phyloP scores from a whole-genome alignment of 2,113 vertebrate species.

The Neodon shergylaensis region DNA sequence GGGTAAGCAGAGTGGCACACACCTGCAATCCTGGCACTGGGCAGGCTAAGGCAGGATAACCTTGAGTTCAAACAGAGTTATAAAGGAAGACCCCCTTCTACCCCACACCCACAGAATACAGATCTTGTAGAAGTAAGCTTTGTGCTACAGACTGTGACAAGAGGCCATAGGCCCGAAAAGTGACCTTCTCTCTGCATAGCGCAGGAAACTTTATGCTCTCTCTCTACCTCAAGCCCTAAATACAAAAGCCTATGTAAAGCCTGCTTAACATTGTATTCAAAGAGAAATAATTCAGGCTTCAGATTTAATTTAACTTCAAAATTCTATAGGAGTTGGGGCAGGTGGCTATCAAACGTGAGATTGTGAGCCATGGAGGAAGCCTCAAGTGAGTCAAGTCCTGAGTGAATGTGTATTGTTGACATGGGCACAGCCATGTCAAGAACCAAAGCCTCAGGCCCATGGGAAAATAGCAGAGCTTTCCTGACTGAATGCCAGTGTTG shows the following conservation, averaged over 20 bases:
- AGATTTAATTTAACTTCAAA: not conserved
- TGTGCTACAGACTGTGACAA: too few relatives aligned
- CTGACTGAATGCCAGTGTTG: not conserved
- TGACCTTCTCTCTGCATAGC: too few relatives aligned
- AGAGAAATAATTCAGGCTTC: not conserved
- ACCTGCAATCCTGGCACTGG: not conserved
- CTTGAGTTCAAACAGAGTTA: not conserved
- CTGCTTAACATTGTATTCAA: not conserved
- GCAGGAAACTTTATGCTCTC: not conserved
- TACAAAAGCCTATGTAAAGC: not conserved
- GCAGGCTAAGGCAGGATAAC: not conserved
- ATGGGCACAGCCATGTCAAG: not conserved
- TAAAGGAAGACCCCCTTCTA: not conserved
- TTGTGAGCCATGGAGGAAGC: not conserved
- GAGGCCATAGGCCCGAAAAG: fast-evolving
- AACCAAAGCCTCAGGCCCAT: not conserved
- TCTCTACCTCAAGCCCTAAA: too few relatives aligned
- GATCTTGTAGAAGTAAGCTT: not conserved
- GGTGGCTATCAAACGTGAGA: not conserved
- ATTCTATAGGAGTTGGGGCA: not conserved
- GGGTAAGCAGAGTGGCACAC: not conserved
- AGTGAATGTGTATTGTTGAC: not conserved
- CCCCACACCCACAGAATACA: not conserved
- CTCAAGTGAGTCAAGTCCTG: not conserved
- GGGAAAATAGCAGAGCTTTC: not conserved